These are phyloP conservation scores for Ypsolopha scabrella DNA, from an alignment of 2,888 invertebrate genomes.

Conservation along the genomic window DNA sequence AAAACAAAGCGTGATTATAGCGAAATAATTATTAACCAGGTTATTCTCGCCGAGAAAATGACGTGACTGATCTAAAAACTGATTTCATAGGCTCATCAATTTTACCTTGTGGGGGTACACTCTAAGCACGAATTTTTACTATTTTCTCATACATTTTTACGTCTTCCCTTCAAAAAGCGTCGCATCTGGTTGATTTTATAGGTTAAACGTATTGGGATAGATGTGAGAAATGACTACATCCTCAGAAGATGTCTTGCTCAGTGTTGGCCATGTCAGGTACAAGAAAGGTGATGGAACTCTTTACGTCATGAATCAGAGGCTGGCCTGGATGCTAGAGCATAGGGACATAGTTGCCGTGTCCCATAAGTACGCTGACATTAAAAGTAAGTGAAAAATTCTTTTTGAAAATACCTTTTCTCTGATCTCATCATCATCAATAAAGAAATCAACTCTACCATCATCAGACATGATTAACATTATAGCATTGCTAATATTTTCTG, in stretches of 20 bases:
- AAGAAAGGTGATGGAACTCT: slow-evolving; percentile 97
- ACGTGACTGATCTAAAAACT: too few relatives aligned
- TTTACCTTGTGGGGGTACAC: too few relatives aligned
- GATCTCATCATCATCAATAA: too few relatives aligned
- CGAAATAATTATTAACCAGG: background rate
- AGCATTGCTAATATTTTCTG: too few relatives aligned
- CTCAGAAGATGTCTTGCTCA: slow-evolving; percentile 94
- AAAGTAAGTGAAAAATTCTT: slow-evolving; percentile 74
- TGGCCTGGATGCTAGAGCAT: slow-evolving; percentile 97
- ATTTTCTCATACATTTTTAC: background rate
- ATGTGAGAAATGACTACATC: slow-evolving; percentile 78
- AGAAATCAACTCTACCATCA: too few relatives aligned
- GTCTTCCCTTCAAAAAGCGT: background rate
- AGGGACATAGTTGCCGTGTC: slow-evolving; percentile 92
- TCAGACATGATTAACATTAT: too few relatives aligned
- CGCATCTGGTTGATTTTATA: too few relatives aligned
- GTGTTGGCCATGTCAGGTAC: slow-evolving; percentile 91
- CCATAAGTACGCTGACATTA: slow-evolving; percentile 95
- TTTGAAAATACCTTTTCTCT: too few relatives aligned
- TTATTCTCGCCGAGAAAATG: too few relatives aligned
- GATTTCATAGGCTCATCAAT: too few relatives aligned
- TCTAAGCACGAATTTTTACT: background rate
- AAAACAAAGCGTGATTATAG: slow-evolving; percentile 16
- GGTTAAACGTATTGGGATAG: too few relatives aligned
- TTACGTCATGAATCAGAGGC: slow-evolving; percentile 94